Evolutionary conservation across 2,113 vertebrate genomes (phyloP).

Genomic region (Paramisgurnus dabryanus): DNA sequence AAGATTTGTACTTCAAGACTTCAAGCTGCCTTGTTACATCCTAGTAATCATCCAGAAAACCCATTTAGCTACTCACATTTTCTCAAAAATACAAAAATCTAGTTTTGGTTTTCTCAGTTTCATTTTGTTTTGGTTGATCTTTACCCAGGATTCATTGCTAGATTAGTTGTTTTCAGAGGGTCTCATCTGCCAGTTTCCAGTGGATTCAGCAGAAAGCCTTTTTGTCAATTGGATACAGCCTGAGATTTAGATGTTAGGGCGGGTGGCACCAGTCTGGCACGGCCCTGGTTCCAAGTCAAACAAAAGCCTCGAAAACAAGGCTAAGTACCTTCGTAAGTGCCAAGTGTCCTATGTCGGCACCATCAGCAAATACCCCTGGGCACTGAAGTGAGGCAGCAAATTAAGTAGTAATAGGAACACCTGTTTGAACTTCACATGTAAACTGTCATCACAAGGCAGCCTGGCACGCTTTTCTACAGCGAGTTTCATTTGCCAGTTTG

Average conservation of each 20-base stretch:
- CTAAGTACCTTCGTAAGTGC: constrained; percentile 32
- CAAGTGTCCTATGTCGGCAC: constrained; percentile 15
- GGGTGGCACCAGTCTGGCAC: constrained; percentile 38
- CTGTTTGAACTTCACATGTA: constrained; percentile 38
- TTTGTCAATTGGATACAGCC: constrained; percentile 43
- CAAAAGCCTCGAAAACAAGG: constrained; percentile 34
- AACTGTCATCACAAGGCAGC: constrained; percentile 32
- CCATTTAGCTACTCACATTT: no score
- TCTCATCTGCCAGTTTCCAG: constrained; percentile 1
- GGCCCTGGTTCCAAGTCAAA: constrained; percentile 44
- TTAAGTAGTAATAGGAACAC: constrained; percentile 20
- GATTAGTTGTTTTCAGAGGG: background rate
- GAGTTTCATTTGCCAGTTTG: constrained; percentile 45
- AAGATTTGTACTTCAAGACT: no score
- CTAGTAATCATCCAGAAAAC: no score
- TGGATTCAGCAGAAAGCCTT: constrained; percentile 36
- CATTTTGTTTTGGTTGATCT: background rate
- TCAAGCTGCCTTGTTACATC: no score
- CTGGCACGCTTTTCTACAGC: constrained; percentile 29
- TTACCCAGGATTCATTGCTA: background rate
- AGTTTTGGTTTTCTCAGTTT: background rate
- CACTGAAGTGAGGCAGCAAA: constrained; percentile 20
- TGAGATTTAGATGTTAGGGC: constrained; percentile 43
- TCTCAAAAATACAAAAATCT: background rate
- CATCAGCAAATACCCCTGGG: constrained; percentile 16